Percentiles rank a stretch among this genome's conserved stretches.
These are phyloP conservation scores for Staurois parvus DNA, from an alignment of 2,797 vertebrate species.

Conservation along the genomic window DNA sequence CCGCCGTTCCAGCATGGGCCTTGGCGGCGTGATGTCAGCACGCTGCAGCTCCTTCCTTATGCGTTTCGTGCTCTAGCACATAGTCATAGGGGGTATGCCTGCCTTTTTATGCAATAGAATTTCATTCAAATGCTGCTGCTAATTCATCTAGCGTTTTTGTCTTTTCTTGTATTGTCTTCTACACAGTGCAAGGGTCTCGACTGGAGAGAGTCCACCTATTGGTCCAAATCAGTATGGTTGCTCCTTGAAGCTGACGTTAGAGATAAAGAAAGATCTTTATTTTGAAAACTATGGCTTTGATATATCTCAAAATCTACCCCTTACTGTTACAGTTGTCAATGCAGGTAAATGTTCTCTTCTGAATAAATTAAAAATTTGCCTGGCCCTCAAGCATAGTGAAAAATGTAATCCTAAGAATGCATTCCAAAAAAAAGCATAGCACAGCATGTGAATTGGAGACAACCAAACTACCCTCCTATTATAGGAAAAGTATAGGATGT, in stretches of 20 bases:
- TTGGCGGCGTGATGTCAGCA: too few species aligned
- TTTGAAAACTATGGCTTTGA: conserved; percentile 89
- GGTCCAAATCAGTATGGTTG: conserved; percentile 75
- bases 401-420: background rate
- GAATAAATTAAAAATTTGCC: background rate
- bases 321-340: conserved; percentile 86
- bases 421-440: too few species aligned
- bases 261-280: conserved; percentile 81
- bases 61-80: too few species aligned
- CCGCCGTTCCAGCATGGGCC: too few species aligned
- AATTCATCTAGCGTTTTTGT: background rate
- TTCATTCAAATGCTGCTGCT: background rate
- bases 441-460: too few species aligned
- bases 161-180: conserved; percentile 20
- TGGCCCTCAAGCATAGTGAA: background rate
- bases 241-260: conserved; percentile 81
- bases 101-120: too few species aligned
- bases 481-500: too few species aligned
- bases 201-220: conserved; percentile 72
- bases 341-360: conserved; percentile 76
- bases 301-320: conserved; percentile 83
- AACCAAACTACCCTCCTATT: too few species aligned
- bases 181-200: conserved; percentile 73
- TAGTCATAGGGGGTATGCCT: too few species aligned
- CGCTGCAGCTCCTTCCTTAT: too few species aligned